Evolutionary conservation across 1,140 invertebrate species (phyloP).

Genomic region (Drosophila sturtevanti): DNA sequence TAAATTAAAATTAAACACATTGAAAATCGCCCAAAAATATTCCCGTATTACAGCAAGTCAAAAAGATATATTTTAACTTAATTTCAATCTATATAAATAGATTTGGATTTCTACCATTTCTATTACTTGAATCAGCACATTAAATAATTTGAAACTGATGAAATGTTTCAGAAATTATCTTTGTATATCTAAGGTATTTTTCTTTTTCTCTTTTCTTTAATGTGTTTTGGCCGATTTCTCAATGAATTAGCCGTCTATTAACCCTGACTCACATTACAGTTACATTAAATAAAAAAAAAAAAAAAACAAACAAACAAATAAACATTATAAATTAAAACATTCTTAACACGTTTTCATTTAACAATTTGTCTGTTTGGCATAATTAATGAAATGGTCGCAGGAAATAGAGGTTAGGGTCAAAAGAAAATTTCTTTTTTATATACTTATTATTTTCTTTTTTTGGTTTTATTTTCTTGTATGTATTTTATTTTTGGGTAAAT

Average conservation of each 20-base stretch:
- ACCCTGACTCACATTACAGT: slow-evolving; percentile 5
- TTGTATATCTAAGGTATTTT: too few relatives aligned
- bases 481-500: slow-evolving; percentile 62
- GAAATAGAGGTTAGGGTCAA: neutral
- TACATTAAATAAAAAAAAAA: neutral
- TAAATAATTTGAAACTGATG: too few relatives aligned
- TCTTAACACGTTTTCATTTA: neutral
- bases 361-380: neutral
- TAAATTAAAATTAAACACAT: too few relatives aligned
- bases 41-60: too few relatives aligned
- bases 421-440: neutral
- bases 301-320: too few relatives aligned
- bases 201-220: too few relatives aligned
- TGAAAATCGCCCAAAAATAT: too few relatives aligned
- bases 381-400: neutral
- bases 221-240: neutral
- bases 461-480: slow-evolving; percentile 40
- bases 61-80: too few relatives aligned
- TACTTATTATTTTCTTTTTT: slow-evolving; percentile 24
- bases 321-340: slow-evolving; percentile 1
- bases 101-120: too few relatives aligned
- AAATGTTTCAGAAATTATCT: too few relatives aligned
- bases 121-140: too few relatives aligned
- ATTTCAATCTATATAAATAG: too few relatives aligned
- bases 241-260: neutral